Base-by-base conservation (phyloP, 2,888 invertebrate genomes). In the Alitta virens region DNA sequence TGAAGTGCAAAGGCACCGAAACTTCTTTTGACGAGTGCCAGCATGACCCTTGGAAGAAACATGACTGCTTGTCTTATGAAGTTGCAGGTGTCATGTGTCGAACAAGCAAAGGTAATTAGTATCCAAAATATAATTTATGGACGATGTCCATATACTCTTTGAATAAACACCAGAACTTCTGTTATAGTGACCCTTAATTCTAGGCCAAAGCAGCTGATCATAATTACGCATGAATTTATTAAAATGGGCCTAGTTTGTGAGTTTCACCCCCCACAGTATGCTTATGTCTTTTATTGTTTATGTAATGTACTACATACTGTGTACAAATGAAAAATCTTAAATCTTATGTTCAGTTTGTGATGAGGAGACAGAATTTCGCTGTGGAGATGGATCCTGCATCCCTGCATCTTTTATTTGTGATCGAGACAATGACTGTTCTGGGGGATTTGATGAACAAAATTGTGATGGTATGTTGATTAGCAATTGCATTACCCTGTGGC, bases 31-130 rank as follows among this genome's bases (percentile, higher is more conserved):
- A 85, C 55, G 86, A 90, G 62, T 91, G 91, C 73, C 56, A 62
- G 14, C 89, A 90, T 70, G 85, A 85, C 59, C 88, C 89, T 0
- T 91, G 91, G 91, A 89, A 89, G 14, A 83, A 87, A 0, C 89
- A 90, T 74, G 87, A 90, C 75, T 91, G 91, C 71, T 84, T 84
- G 40, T 83, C 66, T 5, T 71, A 67, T 50, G 81, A 82, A 62
- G 75, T 75, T 49, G 81, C 81, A n/a, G 81, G 80, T 1, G 80
- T 81, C 1, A 67, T 71, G 21, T 82, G 81, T 60, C 65, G 69
- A 38, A 62, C 66, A 1, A 62, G 63, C 38, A 75, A 75, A 70
- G 72, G 76, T 74, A 59, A 24, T 54, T 56, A 1, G 51, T 27
- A n/a, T 27, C 51, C 1, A 27, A 27, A 9, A 9, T 26, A 55